phyloP scores from a whole-genome alignment of 1,140 invertebrate species.

The Zaprionus africanus region DNA sequence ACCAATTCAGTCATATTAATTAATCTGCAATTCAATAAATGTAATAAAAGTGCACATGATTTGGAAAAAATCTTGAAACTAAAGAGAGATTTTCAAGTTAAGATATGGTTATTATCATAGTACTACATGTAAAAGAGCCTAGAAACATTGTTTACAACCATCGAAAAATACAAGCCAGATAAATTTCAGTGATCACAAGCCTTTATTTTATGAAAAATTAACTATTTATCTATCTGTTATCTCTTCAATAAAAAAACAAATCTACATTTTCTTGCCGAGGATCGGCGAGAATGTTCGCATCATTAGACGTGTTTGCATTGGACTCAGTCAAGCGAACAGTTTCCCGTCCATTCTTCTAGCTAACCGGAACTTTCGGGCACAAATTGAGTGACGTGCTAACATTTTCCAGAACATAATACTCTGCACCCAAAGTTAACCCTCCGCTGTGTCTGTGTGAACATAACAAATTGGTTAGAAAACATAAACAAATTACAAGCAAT shows the following conservation, averaged over 20 bases:
- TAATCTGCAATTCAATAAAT: slow-evolving; percentile 4
- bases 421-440: slow-evolving; percentile 41
- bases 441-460: slow-evolving; percentile 12
- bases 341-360: neutral
- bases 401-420: slow-evolving; percentile 19
- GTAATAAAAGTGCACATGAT: no score
- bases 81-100: neutral
- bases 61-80: neutral
- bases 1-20: slow-evolving; percentile 32
- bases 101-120: neutral
- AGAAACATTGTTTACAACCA: no score
- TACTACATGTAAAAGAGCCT: no score
- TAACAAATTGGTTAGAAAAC: slow-evolving; percentile 75
- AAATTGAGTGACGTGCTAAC: slow-evolving; percentile 25
- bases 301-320: neutral
- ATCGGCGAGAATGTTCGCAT: neutral
- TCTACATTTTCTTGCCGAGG: neutral
- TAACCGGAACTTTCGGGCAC: slow-evolving; percentile 7
- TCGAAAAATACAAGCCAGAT: no score
- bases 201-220: neutral
- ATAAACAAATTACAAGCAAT: slow-evolving; percentile 79
- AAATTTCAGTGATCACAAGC: neutral
- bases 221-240: neutral
- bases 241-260: neutral
- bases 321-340: neutral